phyloP scores from a whole-genome alignment of 2,888 invertebrate genomes.

The Drosophila cracens region DNA sequence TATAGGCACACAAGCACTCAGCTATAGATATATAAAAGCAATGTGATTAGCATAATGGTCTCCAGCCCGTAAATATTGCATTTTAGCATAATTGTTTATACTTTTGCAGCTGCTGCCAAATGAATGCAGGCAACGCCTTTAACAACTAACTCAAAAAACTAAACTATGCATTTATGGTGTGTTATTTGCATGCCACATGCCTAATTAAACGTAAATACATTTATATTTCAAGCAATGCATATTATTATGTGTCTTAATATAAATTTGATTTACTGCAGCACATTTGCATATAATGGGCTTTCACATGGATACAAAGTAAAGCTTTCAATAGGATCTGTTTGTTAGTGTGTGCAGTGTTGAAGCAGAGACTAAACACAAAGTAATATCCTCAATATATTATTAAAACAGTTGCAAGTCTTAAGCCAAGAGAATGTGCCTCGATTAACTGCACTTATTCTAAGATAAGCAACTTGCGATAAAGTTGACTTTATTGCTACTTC shows the following conservation, averaged over 20 bases:
- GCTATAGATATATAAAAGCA: slow-evolving; percentile 22
- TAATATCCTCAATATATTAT: neutral
- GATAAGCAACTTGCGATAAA: neutral
- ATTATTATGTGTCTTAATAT: neutral
- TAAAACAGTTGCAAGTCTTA: neutral
- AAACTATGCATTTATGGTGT: slow-evolving; percentile 7
- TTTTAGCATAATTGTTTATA: slow-evolving; percentile 77
- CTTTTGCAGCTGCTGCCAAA: slow-evolving; percentile 66
- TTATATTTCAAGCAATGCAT: neutral
- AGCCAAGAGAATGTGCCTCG: neutral
- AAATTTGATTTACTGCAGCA: slow-evolving; percentile 3
- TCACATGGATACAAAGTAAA: neutral
- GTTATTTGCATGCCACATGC: slow-evolving; percentile 1
- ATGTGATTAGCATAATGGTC: slow-evolving; percentile 73
- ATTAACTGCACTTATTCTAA: neutral
- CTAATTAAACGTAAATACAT: slow-evolving; percentile 1
- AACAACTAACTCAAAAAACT: slow-evolving; percentile 14
- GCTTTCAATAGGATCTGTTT: neutral
- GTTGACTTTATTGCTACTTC: neutral
- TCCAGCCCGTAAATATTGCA: slow-evolving; percentile 71
- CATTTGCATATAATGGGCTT: slow-evolving; percentile 9
- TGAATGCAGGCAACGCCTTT: slow-evolving; percentile 33
- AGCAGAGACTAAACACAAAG: neutral
- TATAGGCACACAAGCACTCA: neutral
- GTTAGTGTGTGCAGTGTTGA: neutral